Base-by-base conservation (phyloP, 2,113 vertebrate genomes). In the Gallinago undulata region DNA sequence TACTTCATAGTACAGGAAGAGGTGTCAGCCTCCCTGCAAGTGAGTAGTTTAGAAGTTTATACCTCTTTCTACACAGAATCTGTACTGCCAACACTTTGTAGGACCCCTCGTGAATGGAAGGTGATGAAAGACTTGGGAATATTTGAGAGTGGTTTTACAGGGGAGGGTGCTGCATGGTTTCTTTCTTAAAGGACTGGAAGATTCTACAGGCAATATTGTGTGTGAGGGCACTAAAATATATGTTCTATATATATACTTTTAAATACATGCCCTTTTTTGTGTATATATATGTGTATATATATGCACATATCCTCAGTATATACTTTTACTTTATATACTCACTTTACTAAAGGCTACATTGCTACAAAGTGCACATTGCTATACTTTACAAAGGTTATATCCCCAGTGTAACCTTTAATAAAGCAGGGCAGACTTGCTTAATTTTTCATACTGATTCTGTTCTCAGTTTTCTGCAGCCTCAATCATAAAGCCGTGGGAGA, bases 231-330 rank as follows among this genome's bases (percentile, higher is more conserved):
- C 28, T 45, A 30, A 60, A 55, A 43, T 47, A 39, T 6, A 8
- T 21, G 7, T 41, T 59, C 33, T 50, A 8, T 30, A 23, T 8
- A 16, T 7, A n/a, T 27, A 4, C 28, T 37, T 8, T 22, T 47
- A 64, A 14, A 33, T 55, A 31, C n/a, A 9, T 18, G 19, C 41
- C 6, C 13, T 56, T 56, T 74, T 37, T 13, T 17, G 7, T 78
- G 14, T 56, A n/a, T 33, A 48, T 45, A 12, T 6, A 37, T 37
- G 35, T 37, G 35, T 37, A 43, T 43, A 15, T 43, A 43, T 43
- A 11, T 9, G 9, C 7, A 7, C 8, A 10, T 35, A 45, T 2
- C 1, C 25, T 76, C 5, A 6, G 5, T 63, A 0, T 53, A 7
- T 47, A 21, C 24, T 39, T 39, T 39, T 39, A 39, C 39, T 39